Base-by-base conservation (phyloP, 1,140 invertebrate genomes). In the Frieseomelitta varia region DNA sequence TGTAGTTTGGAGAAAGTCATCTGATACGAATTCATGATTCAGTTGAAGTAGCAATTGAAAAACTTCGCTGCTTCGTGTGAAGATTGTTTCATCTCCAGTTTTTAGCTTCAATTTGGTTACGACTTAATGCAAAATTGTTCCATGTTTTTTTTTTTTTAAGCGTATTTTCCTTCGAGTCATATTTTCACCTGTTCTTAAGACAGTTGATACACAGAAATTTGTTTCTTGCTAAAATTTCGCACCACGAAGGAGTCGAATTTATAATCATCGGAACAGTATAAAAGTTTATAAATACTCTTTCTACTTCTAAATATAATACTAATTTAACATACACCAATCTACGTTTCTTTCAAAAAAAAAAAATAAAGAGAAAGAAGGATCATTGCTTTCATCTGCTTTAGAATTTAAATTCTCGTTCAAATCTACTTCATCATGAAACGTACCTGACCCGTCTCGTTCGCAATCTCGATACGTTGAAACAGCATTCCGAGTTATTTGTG, bases 401-500 rank as follows among this genome's bases (percentile, higher is more conserved):
- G 53, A 17, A 3, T 4, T 2, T 17, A 55, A 55, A 55, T 15
- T 55, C 4, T 61, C 56, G 56, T 58, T 6, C 39, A 47, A 47
- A 47, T 61, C 58, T 61, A 11, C 58, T 0, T 61, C 58, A 27
- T 65, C 61, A 6, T 2, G 24, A 4, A 27, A 65, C n/a, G 2
- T 27, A 61, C 12, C n/a, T 11, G 24, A 27, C n/a, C 14, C 14
- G 34, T 69, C 58, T 24, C 27, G 65, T 55, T 74, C 56, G 61
- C 17, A n/a, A 39, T 67, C 78, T 74, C 34, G 39, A 61, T 56
- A 10, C 39, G 39, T 39, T 47, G 47, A 2, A 78, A 63, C 21
- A 61, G 21, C 34, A 53, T 51, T n/a, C 56, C 69, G 19, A 27
- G 39, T 73, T 73, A 63, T 74, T 81, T 34, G 74, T 39, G 8